Evolutionary conservation across 2,888 invertebrate species (phyloP).

Genomic region (Cheilosia pagana): DNA sequence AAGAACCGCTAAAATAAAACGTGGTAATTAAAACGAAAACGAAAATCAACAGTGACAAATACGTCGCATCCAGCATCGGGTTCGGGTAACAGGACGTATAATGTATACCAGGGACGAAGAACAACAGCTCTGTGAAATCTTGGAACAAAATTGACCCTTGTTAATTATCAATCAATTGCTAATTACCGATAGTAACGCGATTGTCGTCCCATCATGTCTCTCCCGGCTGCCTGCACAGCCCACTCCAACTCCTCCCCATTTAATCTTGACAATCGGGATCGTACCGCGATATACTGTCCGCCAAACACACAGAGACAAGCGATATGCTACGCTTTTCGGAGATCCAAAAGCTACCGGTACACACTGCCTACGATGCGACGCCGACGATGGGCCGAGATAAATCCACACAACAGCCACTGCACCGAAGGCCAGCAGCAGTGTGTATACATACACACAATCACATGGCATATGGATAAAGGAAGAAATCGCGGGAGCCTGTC

Average conservation of each 20-base stretch:
- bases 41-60: slow-evolving; percentile 50
- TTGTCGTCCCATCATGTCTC: slow-evolving; percentile 77
- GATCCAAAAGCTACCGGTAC: slow-evolving; percentile 66
- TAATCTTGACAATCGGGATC: slow-evolving; percentile 71
- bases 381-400: slow-evolving; percentile 65
- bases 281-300: slow-evolving; percentile 54
- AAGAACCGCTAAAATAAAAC: slow-evolving; percentile 43
- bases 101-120: not conserved
- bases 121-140: slow-evolving; percentile 42
- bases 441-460: not conserved
- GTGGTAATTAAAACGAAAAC: slow-evolving; percentile 63
- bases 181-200: slow-evolving; percentile 82
- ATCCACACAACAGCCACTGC: slow-evolving; percentile 50
- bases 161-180: slow-evolving; percentile 82
- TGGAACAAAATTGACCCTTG: slow-evolving; percentile 80
- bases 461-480: slow-evolving; percentile 19
- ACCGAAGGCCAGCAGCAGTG: slow-evolving; percentile 43
- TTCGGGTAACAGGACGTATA: not conserved
- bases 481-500: slow-evolving; percentile 65
- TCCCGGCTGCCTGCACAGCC: slow-evolving; percentile 23
- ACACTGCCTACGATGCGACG: slow-evolving; percentile 62
- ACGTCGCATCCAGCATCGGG: slow-evolving; percentile 22
- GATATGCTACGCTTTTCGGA: slow-evolving; percentile 48
- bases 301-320: slow-evolving; percentile 24
- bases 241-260: slow-evolving; percentile 50